Evolutionary conservation across 2,888 invertebrate genomes (phyloP).

Genomic region (Frankliniella fusca): DNA sequence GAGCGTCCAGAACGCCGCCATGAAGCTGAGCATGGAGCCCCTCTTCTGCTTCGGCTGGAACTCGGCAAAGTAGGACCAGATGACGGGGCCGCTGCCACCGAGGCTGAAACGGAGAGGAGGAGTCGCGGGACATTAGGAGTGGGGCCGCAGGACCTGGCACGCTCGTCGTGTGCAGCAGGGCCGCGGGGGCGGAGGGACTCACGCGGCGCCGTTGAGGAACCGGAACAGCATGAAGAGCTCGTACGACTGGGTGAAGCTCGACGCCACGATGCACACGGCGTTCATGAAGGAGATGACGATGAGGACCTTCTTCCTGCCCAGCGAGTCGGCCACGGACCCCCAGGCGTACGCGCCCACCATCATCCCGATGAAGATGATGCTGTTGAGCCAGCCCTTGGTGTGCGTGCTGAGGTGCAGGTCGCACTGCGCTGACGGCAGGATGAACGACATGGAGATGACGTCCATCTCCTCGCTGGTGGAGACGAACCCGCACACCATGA

Average conservation of each 20-base stretch:
- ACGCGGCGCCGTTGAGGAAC: constrained; percentile 91
- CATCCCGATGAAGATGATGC: constrained; percentile 69
- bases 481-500: constrained; percentile 89
- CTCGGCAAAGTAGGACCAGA: constrained; percentile 93
- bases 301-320: constrained; percentile 81
- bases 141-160: no score
- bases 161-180: no score
- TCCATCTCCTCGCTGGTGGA: constrained; percentile 95
- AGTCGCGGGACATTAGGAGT: no score
- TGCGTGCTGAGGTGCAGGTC: constrained; percentile 80
- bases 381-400: constrained; percentile 73
- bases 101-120: constrained; percentile 54
- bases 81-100: constrained; percentile 86
- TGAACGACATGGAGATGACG: constrained; percentile 92
- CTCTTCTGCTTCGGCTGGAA: constrained; percentile 88
- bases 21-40: constrained; percentile 87
- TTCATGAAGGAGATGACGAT: constrained; percentile 87
- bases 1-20: constrained; percentile 94
- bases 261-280: constrained; percentile 82
- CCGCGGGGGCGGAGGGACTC: constrained; percentile 57
- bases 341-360: constrained; percentile 91
- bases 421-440: constrained; percentile 88
- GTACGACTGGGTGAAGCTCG: constrained; percentile 84
- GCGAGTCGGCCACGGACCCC: constrained; percentile 85
- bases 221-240: constrained; percentile 85